Evolutionary conservation across 2,113 vertebrate genomes (phyloP), one percentile per base, ranked within the genome.

Genomic region (Lonchura striata): DNA sequence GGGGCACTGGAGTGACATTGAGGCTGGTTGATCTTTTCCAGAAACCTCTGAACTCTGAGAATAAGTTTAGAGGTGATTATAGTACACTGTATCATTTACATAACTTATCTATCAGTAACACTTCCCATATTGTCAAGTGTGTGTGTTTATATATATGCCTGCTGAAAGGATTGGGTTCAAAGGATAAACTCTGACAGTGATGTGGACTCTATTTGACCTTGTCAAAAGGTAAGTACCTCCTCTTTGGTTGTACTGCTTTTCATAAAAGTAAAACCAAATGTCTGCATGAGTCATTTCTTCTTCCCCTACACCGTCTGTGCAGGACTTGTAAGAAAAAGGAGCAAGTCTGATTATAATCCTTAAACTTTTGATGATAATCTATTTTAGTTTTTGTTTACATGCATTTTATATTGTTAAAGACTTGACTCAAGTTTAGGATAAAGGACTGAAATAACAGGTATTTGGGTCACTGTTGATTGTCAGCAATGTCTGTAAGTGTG

Each of bases 101-200:
- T 88, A 93, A 95, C 92, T 90, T 92, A 92, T 15, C 88, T 92
- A 57, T 94, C 94, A 95, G 86, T 86, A 81, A 78, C 86, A 81
- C 86, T 90, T 96, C 72, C 82, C 61, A 3, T 90, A 47, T 84
- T 92, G 92, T 96, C 86, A 94, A 82, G 63, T 70, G 64, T 41
- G 82, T 59, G 44, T 95, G 66, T 88, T 74, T 96, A 60, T 90
- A 68, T 94, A 87, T 68, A n/a, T 50, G 57, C 47, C 64, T 76
- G 89, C 69, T 94, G 83, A 94, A 95, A 87, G 83, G 77, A 46
- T 71, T 19, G 1, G 41, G 56, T 95, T 95, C 89, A 89, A 82
- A 82, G 66, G 81, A 92, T 89, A 72, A 95, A 79, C 79, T 64
- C 52, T 92, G 86, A 63, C 69, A 65, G 86, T 27, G 41, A 91